phyloP scores from a whole-genome alignment of 2,888 invertebrate species.

The Didymodactylos carnosus region DNA sequence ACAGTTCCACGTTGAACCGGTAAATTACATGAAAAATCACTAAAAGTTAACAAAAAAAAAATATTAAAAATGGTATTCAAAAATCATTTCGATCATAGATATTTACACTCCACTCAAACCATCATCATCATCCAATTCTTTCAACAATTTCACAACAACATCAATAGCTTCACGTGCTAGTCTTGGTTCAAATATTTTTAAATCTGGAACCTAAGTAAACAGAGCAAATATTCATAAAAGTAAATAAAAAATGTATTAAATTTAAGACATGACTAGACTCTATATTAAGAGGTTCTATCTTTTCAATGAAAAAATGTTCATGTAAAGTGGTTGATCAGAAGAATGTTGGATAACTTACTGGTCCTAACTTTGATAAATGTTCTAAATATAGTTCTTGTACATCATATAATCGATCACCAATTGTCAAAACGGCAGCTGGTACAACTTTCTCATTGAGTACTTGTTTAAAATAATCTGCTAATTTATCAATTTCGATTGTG shows the following conservation, averaged over 20 bases:
- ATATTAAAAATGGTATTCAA: too few relatives aligned
- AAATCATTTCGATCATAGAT: too few relatives aligned
- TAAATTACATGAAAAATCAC: not conserved
- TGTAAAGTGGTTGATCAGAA: too few relatives aligned
- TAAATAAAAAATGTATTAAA: not conserved
- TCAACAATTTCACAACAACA: not conserved
- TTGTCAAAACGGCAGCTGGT: constrained; percentile 17
- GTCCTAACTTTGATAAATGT: not conserved
- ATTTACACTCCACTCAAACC: not conserved
- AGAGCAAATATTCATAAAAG: not conserved
- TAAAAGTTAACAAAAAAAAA: not conserved
- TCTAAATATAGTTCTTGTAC: constrained; percentile 6
- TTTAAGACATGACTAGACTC: too few relatives aligned
- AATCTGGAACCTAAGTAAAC: not conserved
- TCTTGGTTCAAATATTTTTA: not conserved
- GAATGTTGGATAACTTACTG: too few relatives aligned
- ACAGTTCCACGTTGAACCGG: constrained; percentile 9
- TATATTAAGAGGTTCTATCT: too few relatives aligned
- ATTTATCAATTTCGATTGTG: constrained; percentile 55
- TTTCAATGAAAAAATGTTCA: too few relatives aligned
- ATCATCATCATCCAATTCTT: not conserved
- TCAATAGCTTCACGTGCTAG: not conserved
- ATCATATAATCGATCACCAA: constrained; percentile 3
- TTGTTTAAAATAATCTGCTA: constrained; percentile 47
- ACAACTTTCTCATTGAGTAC: constrained; percentile 20